A percentile compares a stretch with the other conserved stretches of the same genome.
Evolutionary conservation across 1,140 invertebrate genomes (phyloP).

Genomic region (Lutraria rhynchaena): DNA sequence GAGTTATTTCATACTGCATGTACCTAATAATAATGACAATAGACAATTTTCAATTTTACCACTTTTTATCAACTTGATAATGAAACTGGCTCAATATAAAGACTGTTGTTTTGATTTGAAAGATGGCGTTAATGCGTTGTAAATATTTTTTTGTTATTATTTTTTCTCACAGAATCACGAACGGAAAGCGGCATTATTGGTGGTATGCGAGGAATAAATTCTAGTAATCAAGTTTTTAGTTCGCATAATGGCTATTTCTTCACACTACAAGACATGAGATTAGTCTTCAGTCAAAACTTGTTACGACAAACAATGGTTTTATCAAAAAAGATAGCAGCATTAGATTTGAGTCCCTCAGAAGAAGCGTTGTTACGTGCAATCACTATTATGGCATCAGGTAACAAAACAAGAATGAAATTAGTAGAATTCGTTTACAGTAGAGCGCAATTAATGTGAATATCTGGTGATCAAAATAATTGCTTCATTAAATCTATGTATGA

Average conservation of each 20-base stretch:
- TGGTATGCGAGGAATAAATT: slow-evolving; percentile 10
- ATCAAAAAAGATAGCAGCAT: neutral
- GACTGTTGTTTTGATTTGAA: no score
- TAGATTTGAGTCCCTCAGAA: neutral
- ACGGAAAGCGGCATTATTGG: slow-evolving; percentile 14
- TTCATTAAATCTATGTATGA: no score
- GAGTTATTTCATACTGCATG: no score
- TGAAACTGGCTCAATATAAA: no score
- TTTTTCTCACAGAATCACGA: slow-evolving; percentile 7
- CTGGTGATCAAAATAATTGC: no score
- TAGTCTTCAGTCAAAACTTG: neutral
- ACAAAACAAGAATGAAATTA: neutral
- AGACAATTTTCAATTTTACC: no score
- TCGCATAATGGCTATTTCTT: neutral
- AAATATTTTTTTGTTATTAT: neutral
- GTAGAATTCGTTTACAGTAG: no score
- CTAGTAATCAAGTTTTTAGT: neutral
- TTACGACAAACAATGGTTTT: neutral
- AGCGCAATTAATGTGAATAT: no score
- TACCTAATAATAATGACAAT: no score
- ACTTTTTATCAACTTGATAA: no score
- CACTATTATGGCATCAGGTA: slow-evolving; percentile 12
- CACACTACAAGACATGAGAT: slow-evolving; percentile 1
- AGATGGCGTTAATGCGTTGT: no score
- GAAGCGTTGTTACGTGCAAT: neutral